Conservation (phyloP, 1,140 invertebrate species). For the Pteromalus puparum region DNA sequence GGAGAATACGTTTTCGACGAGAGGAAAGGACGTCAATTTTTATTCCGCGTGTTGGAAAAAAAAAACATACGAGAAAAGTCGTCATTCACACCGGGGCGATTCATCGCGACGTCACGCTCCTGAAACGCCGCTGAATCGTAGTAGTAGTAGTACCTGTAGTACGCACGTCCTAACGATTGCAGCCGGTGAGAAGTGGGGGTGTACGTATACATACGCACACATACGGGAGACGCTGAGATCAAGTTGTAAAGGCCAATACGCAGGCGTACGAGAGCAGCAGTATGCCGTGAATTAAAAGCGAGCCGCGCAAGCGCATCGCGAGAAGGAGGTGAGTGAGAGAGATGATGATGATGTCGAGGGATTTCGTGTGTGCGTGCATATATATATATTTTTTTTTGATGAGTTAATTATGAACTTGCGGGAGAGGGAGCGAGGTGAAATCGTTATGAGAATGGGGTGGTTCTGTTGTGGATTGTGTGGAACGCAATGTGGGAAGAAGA, state of each 20-base stretch:
- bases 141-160: slow-evolving; percentile 19
- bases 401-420: not conserved
- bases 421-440: not conserved
- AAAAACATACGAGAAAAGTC: not conserved
- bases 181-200: not conserved
- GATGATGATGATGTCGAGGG: not conserved
- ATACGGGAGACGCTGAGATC: slow-evolving; percentile 10
- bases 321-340: not conserved
- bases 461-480: not conserved
- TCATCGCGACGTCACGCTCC: slow-evolving; percentile 20
- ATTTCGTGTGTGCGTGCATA: not conserved
- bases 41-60: not conserved
- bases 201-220: not conserved
- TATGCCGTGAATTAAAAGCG: slow-evolving; percentile 33
- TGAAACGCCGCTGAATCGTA: slow-evolving; percentile 23
- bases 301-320: not conserved
- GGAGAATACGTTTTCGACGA: no score
- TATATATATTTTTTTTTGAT: no score
- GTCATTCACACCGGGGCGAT: not conserved
- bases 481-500: not conserved
- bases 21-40: no score
- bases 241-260: slow-evolving; percentile 41
- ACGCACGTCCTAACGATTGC: slow-evolving; percentile 33
- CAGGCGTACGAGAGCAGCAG: slow-evolving; percentile 21
- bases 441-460: not conserved